Evolutionary conservation across 2,888 invertebrate species (phyloP).

Genomic region (Eristalis intricaria): DNA sequence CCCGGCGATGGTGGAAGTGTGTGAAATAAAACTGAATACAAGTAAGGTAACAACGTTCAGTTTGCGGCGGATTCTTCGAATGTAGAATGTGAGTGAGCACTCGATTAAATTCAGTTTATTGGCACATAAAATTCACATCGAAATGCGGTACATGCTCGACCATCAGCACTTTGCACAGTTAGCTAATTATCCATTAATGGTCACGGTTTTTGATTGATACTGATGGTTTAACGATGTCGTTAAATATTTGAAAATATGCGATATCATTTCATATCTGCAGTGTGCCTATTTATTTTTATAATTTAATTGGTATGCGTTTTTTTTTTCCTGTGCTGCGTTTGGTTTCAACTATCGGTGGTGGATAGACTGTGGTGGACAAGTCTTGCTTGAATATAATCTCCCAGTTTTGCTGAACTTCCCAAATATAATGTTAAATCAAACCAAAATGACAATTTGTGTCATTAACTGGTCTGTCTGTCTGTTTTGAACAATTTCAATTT

Average conservation of each 20-base stretch:
- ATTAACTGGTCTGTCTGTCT: no score
- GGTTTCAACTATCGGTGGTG: no score
- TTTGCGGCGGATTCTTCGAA: neutral
- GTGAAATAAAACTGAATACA: neutral
- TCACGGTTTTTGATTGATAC: neutral
- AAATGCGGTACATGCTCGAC: neutral
- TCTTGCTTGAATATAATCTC: no score
- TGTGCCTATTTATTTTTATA: neutral
- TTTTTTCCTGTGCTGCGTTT: no score
- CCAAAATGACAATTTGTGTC: no score
- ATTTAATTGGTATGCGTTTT: neutral
- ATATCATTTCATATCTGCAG: neutral
- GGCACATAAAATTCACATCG: neutral
- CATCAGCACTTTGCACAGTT: neutral
- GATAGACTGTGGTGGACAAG: no score
- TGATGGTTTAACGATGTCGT: neutral
- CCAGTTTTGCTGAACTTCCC: no score
- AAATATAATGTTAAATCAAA: no score
- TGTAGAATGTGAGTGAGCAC: neutral
- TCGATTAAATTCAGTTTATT: neutral
- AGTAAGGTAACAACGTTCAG: neutral
- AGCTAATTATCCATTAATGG: neutral
- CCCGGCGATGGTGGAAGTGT: neutral
- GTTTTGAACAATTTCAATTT: no score
- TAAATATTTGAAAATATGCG: neutral